Evolutionary conservation across 2,113 vertebrate genomes (phyloP).

Genomic region (Percina caprodes): DNA sequence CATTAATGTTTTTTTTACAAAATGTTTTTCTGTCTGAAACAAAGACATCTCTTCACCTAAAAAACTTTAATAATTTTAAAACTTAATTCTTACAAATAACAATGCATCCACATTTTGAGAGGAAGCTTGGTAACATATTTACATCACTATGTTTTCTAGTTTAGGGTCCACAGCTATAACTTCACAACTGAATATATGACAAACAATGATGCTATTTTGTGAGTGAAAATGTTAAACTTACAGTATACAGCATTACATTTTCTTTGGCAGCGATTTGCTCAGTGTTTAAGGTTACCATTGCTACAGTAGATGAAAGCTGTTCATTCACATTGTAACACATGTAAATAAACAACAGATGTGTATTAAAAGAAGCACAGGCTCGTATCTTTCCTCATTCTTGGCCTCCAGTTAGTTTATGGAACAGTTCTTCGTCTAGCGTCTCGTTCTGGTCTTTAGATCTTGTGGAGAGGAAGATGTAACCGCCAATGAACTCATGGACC

Average conservation of each 20-base stretch:
- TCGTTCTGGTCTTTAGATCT: conserved; percentile 98
- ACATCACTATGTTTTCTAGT: conserved; percentile 44
- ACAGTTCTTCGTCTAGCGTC: conserved; percentile 95
- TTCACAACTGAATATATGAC: conserved; percentile 26
- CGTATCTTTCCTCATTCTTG: conserved; percentile 85
- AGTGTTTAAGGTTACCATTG: conserved; percentile 2
- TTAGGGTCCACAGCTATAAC: neutral
- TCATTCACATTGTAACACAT: conserved; percentile 32
- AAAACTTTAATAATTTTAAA: conserved; percentile 12
- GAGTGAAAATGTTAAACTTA: conserved; percentile 9
- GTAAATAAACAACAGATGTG: neutral
- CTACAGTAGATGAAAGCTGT: neutral
- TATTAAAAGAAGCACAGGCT: neutral
- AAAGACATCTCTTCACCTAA: neutral
- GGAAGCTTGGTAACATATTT: conserved; percentile 51
- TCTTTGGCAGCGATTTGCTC: neutral
- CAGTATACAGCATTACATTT: conserved; percentile 4
- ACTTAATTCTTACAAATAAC: conserved; percentile 24
- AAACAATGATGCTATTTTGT: conserved; percentile 11
- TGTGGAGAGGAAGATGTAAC: conserved; percentile 98
- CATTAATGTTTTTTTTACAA: conserved; percentile 43
- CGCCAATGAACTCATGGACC: conserved; percentile 96
- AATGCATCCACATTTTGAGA: conserved; percentile 19
- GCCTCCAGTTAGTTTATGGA: conserved; percentile 96
- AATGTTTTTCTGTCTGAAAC: conserved; percentile 7